Percentiles rank a stretch among this genome's conserved stretches.
Conservation (phyloP, 2,797 vertebrate genomes). For the Pipistrellus pipistrellus region DNA sequence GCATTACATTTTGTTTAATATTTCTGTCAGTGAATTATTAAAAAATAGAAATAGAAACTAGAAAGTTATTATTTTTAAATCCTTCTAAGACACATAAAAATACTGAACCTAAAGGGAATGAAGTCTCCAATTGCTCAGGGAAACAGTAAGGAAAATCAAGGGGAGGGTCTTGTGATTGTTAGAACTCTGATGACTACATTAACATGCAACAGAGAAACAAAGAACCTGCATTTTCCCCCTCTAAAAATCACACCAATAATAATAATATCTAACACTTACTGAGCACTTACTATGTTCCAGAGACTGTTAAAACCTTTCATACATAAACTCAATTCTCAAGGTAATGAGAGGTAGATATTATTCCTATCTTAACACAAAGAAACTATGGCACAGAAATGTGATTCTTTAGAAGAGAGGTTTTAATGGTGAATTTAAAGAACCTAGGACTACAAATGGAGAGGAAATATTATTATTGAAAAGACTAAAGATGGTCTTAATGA, state of each 20-base stretch:
- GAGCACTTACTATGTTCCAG: background rate
- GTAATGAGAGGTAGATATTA: background rate
- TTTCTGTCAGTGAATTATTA: background rate
- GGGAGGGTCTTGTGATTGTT: background rate
- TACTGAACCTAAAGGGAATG: background rate
- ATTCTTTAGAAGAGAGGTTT: background rate
- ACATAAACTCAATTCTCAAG: background rate
- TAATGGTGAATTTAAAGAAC: background rate
- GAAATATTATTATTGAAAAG: background rate
- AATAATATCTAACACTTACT: background rate
- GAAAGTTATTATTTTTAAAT: background rate
- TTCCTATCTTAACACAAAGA: background rate
- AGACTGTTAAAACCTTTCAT: background rate
- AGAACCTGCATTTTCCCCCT: background rate
- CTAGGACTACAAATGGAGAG: background rate
- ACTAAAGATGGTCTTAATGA: background rate
- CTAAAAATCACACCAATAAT: background rate
- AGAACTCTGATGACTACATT: background rate
- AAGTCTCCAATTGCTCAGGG: background rate
- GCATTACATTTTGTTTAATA: constrained; percentile 14
- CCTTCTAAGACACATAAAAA: background rate
- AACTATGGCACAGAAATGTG: background rate
- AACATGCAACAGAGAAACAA: background rate
- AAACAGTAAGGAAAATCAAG: background rate
- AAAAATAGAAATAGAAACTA: background rate